Percentiles rank a stretch among this genome's conserved stretches.
Conservation (phyloP, 2,797 vertebrate genomes). For the Galagoides demidoff region DNA sequence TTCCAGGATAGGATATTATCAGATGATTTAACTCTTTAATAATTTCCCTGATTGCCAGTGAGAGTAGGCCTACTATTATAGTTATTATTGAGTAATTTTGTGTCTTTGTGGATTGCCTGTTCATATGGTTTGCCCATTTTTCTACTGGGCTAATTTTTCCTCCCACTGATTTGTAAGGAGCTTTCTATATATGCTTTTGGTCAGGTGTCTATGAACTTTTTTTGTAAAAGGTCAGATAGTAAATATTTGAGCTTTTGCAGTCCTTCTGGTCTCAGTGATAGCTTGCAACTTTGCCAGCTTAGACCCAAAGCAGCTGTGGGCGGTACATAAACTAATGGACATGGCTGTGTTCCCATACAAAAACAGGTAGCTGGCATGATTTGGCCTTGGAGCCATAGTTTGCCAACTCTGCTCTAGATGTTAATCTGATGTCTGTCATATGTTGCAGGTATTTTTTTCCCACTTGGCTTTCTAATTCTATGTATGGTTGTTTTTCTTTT, state of each 20-base stretch:
- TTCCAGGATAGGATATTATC: constrained; percentile 54
- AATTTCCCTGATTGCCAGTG: constrained; percentile 27
- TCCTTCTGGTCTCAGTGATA: neutral
- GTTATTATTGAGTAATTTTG: constrained; percentile 7
- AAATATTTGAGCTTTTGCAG: constrained; percentile 33
- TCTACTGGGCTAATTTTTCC: neutral
- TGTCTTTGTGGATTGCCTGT: constrained; percentile 41
- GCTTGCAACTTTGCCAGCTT: neutral
- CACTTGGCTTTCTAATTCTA: neutral
- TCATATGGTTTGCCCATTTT: neutral
- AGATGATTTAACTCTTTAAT: constrained; percentile 68
- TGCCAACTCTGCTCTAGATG: neutral
- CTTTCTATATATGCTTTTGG: neutral
- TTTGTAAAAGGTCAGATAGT: neutral
- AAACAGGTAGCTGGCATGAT: neutral
- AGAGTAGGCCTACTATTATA: constrained; percentile 24
- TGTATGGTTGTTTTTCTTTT: neutral
- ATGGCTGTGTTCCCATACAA: constrained; percentile 16
- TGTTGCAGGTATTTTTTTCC: neutral
- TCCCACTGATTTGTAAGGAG: neutral
- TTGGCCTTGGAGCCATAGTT: neutral
- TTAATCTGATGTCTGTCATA: neutral
- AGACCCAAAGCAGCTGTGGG: neutral
- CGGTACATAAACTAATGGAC: neutral
- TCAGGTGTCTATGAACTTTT: neutral